Conservation (phyloP, 2,113 vertebrate genomes). For the Dinomys branickii region DNA sequence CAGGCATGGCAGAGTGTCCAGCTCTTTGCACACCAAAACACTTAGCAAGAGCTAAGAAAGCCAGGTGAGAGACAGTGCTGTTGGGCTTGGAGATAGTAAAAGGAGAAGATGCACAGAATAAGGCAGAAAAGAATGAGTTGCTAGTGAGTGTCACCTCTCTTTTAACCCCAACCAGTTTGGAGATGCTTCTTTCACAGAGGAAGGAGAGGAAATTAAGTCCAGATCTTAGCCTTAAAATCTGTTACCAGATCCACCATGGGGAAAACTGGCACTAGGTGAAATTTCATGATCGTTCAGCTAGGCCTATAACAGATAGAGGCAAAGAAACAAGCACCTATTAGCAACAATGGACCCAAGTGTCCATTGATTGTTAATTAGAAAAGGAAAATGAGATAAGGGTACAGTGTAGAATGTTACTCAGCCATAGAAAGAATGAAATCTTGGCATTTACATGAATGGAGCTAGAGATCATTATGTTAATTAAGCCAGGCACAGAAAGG, state of each 20-base stretch:
- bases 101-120: not conserved
- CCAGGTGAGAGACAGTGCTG: not conserved
- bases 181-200: not conserved
- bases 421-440: not conserved
- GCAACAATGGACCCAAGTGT: not conserved
- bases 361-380: not conserved
- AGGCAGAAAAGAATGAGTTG: not conserved
- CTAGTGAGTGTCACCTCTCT: too few species aligned
- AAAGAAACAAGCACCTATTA: not conserved
- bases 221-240: not conserved
- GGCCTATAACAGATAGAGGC: not conserved
- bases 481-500: not conserved
- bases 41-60: not conserved
- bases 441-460: not conserved
- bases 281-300: not conserved
- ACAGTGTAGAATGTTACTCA: not conserved
- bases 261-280: not conserved
- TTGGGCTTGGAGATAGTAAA: not conserved
- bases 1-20: not conserved
- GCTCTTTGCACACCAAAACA: not conserved
- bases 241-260: not conserved
- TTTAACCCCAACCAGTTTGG: accelerated
- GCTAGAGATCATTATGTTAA: not conserved
- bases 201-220: not conserved
- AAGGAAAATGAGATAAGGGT: not conserved